These are phyloP conservation scores for Pteruthius melanotis DNA, from an alignment of 2,113 vertebrate genomes.

Conservation along the genomic window DNA sequence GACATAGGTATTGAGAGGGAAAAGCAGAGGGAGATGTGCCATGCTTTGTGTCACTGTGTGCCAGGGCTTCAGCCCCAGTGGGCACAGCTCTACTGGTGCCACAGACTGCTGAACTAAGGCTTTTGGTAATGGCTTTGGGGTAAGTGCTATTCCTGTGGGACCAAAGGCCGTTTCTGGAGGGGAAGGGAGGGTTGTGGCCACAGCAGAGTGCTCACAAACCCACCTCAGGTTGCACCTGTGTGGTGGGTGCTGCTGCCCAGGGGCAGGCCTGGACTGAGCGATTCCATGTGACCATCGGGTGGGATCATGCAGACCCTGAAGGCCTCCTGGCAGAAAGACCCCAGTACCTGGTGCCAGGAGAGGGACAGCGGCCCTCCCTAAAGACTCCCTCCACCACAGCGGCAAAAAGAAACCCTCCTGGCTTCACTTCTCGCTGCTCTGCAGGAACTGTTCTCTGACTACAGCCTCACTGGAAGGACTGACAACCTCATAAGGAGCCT, in stretches of 20 bases:
- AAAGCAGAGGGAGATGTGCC: background rate
- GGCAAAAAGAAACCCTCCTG: background rate
- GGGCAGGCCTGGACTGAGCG: background rate
- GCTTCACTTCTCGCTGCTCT: background rate
- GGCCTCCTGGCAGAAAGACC: background rate
- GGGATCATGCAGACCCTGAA: background rate
- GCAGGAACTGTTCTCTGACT: background rate
- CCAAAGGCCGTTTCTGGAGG: background rate
- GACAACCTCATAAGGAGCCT: background rate
- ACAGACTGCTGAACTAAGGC: background rate
- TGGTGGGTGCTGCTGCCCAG: background rate
- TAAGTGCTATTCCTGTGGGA: background rate
- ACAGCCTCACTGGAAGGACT: background rate
- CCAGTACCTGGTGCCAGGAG: background rate
- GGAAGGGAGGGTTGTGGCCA: background rate
- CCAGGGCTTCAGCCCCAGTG: accelerated
- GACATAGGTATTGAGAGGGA: accelerated
- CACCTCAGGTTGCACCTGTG: background rate
- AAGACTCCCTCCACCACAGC: background rate
- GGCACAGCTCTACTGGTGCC: accelerated
- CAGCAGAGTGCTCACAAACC: background rate
- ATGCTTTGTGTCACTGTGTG: background rate
- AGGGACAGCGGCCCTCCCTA: background rate
- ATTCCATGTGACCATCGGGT: background rate
- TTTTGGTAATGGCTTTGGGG: background rate